Evolutionary conservation across 2,888 invertebrate genomes (phyloP).

Genomic region (Sisyra terminalis): DNA sequence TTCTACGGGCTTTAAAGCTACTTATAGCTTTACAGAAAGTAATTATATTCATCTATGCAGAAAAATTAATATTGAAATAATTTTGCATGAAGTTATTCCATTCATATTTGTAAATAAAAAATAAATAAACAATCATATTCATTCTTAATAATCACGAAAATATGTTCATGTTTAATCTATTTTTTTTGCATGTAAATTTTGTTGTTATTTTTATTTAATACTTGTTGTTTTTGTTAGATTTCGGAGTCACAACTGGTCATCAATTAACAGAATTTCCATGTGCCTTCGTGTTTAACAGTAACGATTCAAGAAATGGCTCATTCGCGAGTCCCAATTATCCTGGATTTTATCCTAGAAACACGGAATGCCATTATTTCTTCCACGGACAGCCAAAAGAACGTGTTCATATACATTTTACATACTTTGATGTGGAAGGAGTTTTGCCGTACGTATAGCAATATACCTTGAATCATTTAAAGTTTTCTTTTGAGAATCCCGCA

Average conservation of each 20-base stretch:
- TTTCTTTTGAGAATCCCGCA: no score
- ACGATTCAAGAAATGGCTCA: conserved; percentile 58
- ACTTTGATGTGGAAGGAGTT: conserved; percentile 90
- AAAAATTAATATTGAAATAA: neutral
- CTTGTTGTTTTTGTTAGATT: conserved; percentile 45
- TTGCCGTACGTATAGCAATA: conserved; percentile 69
- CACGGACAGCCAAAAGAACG: conserved; percentile 62
- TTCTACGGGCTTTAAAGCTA: conserved; percentile 74
- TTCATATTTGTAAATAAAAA: no score
- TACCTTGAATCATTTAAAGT: no score
- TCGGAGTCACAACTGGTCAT: conserved; percentile 67
- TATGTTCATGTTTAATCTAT: no score
- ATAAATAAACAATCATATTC: no score
- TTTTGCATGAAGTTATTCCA: neutral
- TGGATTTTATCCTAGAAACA: conserved; percentile 75
- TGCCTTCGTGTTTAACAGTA: conserved; percentile 79
- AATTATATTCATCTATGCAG: no score
- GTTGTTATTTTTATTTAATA: conserved; percentile 1
- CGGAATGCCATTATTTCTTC: conserved; percentile 84
- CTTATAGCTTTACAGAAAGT: conserved; percentile 83
- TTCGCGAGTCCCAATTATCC: conserved; percentile 84
- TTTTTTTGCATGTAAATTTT: neutral
- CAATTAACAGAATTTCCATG: conserved; percentile 66
- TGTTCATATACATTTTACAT: conserved; percentile 70
- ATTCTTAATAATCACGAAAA: no score